phyloP scores from a whole-genome alignment of 2,888 invertebrate species.

The Apamea anceps region DNA sequence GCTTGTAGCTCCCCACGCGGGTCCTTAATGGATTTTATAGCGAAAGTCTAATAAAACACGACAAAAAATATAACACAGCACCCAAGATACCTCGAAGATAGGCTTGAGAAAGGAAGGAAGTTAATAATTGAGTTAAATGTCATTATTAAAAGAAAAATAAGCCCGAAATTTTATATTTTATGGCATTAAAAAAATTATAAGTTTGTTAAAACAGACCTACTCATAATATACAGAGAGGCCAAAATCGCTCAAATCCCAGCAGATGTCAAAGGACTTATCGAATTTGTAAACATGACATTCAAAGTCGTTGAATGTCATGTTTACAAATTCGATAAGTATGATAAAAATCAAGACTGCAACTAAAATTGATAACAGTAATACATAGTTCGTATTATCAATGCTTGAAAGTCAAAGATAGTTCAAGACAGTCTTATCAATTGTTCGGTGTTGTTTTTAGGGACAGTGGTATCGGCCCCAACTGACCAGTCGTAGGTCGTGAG shows the following conservation, averaged over 20 bases:
- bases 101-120: neutral
- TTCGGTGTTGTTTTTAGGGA: too few species aligned
- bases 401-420: neutral
- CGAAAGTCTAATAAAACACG: conserved; percentile 36
- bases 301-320: neutral
- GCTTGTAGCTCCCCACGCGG: conserved; percentile 22
- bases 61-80: conserved; percentile 26
- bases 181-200: neutral
- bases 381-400: neutral
- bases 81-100: neutral
- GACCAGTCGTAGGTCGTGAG: too few species aligned
- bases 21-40: conserved; percentile 33
- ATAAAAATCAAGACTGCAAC: neutral
- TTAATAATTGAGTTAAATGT: conserved; percentile 18
- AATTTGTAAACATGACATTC: too few species aligned
- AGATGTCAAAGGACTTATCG: too few species aligned
- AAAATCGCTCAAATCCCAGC: too few species aligned
- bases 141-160: neutral
- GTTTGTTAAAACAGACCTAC: neutral
- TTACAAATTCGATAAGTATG: neutral
- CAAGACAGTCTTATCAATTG: neutral
- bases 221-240: neutral
- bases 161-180: neutral
- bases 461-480: too few species aligned
- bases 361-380: neutral